Evolutionary conservation across 2,888 invertebrate genomes (phyloP).

Genomic region (Eilema caniola): DNA sequence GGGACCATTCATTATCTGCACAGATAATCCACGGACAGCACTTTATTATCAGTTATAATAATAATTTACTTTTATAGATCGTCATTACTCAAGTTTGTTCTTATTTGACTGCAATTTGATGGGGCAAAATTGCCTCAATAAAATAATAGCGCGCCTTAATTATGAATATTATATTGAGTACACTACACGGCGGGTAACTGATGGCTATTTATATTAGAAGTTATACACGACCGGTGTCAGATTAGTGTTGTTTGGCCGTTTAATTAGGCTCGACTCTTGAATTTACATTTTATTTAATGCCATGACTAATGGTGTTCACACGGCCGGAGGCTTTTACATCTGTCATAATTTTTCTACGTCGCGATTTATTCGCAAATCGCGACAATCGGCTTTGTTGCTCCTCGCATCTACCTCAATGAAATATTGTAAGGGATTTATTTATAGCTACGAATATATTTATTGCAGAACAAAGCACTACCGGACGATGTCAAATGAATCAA

Average conservation of each 20-base stretch:
- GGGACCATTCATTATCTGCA: conserved; percentile 81
- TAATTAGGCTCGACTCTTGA: conserved; percentile 72
- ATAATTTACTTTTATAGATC: conserved; percentile 86
- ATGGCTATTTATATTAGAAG: conserved; percentile 65
- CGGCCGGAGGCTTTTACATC: conserved; percentile 72
- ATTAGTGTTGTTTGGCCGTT: conserved; percentile 71
- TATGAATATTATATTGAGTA: conserved; percentile 64
- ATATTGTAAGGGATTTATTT: conserved; percentile 77
- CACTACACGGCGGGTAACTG: conserved; percentile 51
- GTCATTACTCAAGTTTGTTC: conserved; percentile 84
- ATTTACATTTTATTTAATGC: conserved; percentile 80
- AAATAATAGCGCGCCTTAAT: conserved; percentile 75
- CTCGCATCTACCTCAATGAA: conserved; percentile 63
- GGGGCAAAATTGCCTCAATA: conserved; percentile 77
- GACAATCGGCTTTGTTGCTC: conserved; percentile 78
- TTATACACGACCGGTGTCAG: conserved; percentile 61
- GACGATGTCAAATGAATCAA: conserved; percentile 58
- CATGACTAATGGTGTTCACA: conserved; percentile 75
- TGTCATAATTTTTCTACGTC: conserved; percentile 87
- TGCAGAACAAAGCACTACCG: conserved; percentile 62
- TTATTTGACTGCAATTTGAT: conserved; percentile 83
- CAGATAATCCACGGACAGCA: conserved; percentile 83
- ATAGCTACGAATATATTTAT: conserved; percentile 67
- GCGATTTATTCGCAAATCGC: conserved; percentile 80
- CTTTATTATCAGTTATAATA: conserved; percentile 86